A percentile compares a stretch with the other conserved stretches of the same genome.
Evolutionary conservation across 2,888 invertebrate species (phyloP).

Genomic region (Cheilosia urbana): DNA sequence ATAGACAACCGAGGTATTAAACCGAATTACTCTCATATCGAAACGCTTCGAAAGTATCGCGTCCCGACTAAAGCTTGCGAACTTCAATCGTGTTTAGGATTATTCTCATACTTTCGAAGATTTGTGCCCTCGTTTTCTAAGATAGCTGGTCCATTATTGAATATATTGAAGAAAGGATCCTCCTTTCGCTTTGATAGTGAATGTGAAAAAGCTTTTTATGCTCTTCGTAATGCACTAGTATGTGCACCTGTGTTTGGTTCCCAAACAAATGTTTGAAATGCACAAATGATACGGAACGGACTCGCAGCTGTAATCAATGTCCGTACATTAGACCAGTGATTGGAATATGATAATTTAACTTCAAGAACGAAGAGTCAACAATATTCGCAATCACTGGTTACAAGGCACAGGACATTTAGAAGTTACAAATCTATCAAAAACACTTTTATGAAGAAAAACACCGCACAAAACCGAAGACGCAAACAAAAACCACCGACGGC

Average conservation of each 20-base stretch:
- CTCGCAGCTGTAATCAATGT: too few species aligned
- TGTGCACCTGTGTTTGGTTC: slow-evolving; percentile 76
- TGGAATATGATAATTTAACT: too few species aligned
- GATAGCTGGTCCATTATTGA: slow-evolving; percentile 76
- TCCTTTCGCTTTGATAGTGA: slow-evolving; percentile 37
- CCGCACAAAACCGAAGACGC: too few species aligned
- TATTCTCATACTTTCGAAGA: slow-evolving; percentile 21
- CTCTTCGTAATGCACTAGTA: slow-evolving; percentile 37
- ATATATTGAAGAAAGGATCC: slow-evolving; percentile 69
- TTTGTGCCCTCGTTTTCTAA: slow-evolving; percentile 29
- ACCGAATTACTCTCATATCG: slow-evolving; percentile 32
- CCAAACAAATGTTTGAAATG: too few species aligned
- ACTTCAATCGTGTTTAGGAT: slow-evolving; percentile 14
- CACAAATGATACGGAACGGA: too few species aligned
- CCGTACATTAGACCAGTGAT: too few species aligned
- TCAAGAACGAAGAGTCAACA: too few species aligned
- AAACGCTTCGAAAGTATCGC: slow-evolving; percentile 47
- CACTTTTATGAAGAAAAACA: too few species aligned
- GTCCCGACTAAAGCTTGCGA: slow-evolving; percentile 26
- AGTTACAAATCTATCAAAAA: too few species aligned
- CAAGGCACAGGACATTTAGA: too few species aligned
- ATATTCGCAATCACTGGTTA: too few species aligned
- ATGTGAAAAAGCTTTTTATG: slow-evolving; percentile 35
- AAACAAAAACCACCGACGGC: too few species aligned
- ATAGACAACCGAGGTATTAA: slow-evolving; percentile 30